Conservation (phyloP, 2,113 vertebrate species). For the Sphaerodactylus townsendi region DNA sequence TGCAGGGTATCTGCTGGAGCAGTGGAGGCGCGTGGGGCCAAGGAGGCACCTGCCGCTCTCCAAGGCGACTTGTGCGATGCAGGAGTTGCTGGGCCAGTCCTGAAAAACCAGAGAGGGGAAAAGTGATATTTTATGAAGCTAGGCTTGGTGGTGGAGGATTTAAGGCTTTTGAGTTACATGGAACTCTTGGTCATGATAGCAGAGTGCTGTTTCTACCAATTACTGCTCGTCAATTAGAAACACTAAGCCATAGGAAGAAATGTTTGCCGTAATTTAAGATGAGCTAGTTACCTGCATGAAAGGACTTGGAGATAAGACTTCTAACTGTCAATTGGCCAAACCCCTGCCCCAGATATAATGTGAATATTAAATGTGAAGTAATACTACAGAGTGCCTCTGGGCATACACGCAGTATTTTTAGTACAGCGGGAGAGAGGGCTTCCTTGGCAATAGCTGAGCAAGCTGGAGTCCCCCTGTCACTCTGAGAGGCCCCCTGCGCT, state of each 20-base stretch:
- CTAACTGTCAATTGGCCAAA: not conserved
- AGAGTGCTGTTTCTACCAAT: not conserved
- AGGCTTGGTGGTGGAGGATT: not conserved
- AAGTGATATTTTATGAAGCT: not conserved
- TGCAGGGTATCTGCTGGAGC: not conserved
- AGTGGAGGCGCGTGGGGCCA: no score
- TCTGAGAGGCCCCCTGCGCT: no score
- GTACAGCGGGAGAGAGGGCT: not conserved
- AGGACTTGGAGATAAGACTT: not conserved
- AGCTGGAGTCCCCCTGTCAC: no score
- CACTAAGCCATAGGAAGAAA: not conserved
- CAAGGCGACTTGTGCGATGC: no score
- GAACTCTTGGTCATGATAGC: not conserved
- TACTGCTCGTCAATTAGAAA: not conserved
- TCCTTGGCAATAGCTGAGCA: no score
- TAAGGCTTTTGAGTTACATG: not conserved
- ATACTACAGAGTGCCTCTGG: not conserved
- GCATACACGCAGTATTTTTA: not conserved
- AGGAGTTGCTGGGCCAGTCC: not conserved
- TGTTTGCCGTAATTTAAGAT: not conserved
- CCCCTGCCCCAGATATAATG: not conserved
- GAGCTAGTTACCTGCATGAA: not conserved
- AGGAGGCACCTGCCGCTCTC: no score
- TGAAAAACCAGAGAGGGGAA: not conserved
- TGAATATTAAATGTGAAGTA: not conserved